Base-by-base conservation (phyloP, 2,113 vertebrate genomes). In the Pseudorectes ferrugineus region DNA sequence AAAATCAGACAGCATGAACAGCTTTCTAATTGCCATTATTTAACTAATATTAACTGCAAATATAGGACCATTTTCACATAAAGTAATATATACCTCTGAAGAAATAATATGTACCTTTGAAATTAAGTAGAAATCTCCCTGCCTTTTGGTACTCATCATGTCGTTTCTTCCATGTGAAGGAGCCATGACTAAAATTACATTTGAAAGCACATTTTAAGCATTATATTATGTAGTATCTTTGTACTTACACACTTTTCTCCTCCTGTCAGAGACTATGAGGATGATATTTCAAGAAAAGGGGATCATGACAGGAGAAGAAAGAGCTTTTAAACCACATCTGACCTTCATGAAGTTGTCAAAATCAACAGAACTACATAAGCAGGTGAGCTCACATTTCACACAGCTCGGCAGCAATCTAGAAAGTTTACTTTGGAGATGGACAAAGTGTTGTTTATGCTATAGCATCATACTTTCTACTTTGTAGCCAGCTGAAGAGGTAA, bases 261-360 rank as follows among this genome's bases (percentile, higher is more conserved):
- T 80, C 94, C 46, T 1, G 2, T 46, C 97, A 99, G 99, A 98
- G 91, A 95, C 97, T 73, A 95, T 99, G 85, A 98, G 94, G 94
- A 98, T 95, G 36, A 97, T 96, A 84, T 99, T 99, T 94, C 98
- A 98, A 95, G 98, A 98, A 96, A 98, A 98, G 79, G 99, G 99
- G 38, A 98, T 99, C 82, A 67, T 98, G 61, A 71, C 97, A 71
- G 98, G 97, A 97, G 99, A 98, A 66, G 94, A 84, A 57, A 98
- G 97, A 96, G 93, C 93, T 95, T 99, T 99, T 93, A 98, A 98
- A 92, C 99, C 99, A 58, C 99, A 99, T 94, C 98, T 99, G 95
- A 99, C 99, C 92, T 99, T 99, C 93, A 99, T 99, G 98, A 99
- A 99, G 95, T 97, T 99, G 89, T 99, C 99, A 72, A 98, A 97